Evolutionary conservation across 2,113 vertebrate species (phyloP).

Genomic region (Picathartes gymnocephalus): DNA sequence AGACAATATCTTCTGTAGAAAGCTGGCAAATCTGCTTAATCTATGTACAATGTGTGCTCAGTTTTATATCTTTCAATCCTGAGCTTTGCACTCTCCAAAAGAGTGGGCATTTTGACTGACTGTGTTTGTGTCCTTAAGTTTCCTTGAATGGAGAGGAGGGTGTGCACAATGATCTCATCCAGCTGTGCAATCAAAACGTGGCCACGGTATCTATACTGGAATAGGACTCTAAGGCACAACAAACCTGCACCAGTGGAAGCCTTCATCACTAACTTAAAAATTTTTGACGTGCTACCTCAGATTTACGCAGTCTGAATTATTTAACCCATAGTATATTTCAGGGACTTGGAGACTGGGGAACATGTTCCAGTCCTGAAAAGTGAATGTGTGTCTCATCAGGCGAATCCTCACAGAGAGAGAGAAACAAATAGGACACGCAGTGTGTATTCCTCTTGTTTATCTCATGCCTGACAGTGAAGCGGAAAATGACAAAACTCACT

Average conservation of each 20-base stretch:
- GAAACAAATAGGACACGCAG: rapidly evolving
- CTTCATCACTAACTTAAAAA: not conserved
- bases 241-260: not conserved
- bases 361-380: not conserved
- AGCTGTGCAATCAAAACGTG: not conserved
- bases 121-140: not conserved
- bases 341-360: too few relatives aligned
- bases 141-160: not conserved
- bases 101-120: not conserved
- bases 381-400: not conserved
- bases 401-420: not conserved
- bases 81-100: not conserved
- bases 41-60: not conserved
- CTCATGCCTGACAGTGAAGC: not conserved
- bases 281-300: not conserved
- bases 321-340: not conserved
- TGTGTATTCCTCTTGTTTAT: not conserved
- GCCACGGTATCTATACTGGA: not conserved
- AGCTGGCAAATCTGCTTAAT: not conserved
- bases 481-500: not conserved
- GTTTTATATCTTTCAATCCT: not conserved
- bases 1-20: not conserved
- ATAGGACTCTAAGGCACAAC: not conserved
- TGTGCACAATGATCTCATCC: rapidly evolving
- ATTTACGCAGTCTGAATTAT: not conserved